phyloP scores from a whole-genome alignment of 2,888 invertebrate species.

The Ganaspis brasiliensis region DNA sequence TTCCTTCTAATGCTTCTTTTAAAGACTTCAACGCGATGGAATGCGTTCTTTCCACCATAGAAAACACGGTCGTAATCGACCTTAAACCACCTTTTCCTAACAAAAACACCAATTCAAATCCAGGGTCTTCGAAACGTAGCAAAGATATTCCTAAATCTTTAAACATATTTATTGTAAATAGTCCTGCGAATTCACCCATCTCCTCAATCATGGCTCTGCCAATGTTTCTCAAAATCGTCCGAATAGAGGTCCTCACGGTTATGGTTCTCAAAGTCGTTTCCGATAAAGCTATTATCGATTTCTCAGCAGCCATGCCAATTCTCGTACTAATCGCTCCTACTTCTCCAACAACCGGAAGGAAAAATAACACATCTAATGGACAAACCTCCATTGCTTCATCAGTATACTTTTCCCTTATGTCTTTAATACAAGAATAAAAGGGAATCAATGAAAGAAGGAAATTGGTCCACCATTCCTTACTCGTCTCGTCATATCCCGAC shows the following conservation, averaged over 20 bases:
- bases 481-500: not conserved
- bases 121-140: not conserved
- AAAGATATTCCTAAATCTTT: not conserved
- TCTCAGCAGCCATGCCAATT: not conserved
- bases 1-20: not conserved
- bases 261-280: not conserved
- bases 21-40: not conserved
- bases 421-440: not conserved
- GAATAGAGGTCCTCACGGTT: not conserved
- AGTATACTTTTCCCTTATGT: not conserved
- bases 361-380: not conserved
- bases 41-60: not conserved
- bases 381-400: not conserved
- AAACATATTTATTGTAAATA: not conserved
- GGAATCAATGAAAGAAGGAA: not conserved
- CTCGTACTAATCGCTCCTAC: not conserved
- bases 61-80: not conserved
- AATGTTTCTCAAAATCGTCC: not conserved
- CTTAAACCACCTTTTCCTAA: not conserved
- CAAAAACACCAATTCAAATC: not conserved
- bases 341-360: not conserved
- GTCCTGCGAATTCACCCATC: not conserved
- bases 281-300: not conserved
- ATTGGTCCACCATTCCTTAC: not conserved
- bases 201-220: not conserved